Percentiles rank a stretch among this genome's conserved stretches.
Evolutionary conservation across 2,888 invertebrate species (phyloP).

Genomic region (Nomada flava): DNA sequence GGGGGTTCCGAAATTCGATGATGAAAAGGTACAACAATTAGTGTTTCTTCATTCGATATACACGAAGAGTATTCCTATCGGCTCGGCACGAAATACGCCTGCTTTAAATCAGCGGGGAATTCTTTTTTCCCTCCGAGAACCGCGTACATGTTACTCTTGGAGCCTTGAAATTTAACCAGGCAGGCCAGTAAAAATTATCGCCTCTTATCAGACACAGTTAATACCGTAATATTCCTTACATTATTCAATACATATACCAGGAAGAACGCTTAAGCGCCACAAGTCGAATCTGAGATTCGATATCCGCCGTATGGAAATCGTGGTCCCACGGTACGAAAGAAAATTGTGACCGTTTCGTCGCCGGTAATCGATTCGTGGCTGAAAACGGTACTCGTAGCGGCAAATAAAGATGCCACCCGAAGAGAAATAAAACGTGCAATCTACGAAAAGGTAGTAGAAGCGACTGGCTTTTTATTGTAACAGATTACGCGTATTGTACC

Average conservation of each 20-base stretch:
- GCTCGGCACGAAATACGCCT: background rate
- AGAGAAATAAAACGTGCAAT: background rate
- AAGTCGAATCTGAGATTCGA: slow-evolving; percentile 14
- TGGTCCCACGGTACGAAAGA: background rate
- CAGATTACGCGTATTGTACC: background rate
- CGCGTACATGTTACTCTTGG: slow-evolving; percentile 15
- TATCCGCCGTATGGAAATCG: background rate
- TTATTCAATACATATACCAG: slow-evolving; percentile 58
- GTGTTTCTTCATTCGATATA: no score
- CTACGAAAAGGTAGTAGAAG: background rate
- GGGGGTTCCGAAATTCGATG: no score
- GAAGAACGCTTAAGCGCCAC: slow-evolving; percentile 7
- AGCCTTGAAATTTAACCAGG: slow-evolving; percentile 65
- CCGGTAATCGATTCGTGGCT: background rate
- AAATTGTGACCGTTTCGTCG: background rate
- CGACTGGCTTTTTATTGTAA: background rate
- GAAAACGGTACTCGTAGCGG: background rate
- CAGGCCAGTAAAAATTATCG: slow-evolving; percentile 64
- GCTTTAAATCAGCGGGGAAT: background rate
- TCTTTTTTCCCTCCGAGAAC: slow-evolving; percentile 11
- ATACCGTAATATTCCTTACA: slow-evolving; percentile 55
- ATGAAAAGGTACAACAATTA: no score
- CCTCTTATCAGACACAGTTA: slow-evolving; percentile 56
- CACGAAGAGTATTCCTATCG: no score
- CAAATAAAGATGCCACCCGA: background rate